Percentiles rank a stretch among this genome's conserved stretches.
phyloP scores from a whole-genome alignment of 1,140 invertebrate genomes.

The Drosophila mauritiana region DNA sequence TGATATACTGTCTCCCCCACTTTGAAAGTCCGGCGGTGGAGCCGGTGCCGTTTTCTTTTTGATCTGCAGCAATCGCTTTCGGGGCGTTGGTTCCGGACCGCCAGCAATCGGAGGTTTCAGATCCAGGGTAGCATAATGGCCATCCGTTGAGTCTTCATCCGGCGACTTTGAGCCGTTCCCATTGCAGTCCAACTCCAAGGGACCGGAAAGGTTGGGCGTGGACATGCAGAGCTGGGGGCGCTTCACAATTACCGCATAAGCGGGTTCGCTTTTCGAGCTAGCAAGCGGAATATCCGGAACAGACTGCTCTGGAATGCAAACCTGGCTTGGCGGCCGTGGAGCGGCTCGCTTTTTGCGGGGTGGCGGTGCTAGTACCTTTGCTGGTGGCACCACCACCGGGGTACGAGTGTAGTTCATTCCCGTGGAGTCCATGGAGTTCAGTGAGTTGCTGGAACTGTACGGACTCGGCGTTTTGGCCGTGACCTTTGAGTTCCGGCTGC shows the following conservation, averaged over 20 bases:
- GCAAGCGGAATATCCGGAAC: conserved; percentile 48
- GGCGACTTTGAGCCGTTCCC: conserved; percentile 44
- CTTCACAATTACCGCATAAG: conserved; percentile 65
- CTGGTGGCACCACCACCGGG: conserved; percentile 57
- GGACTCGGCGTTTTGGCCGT: conserved; percentile 82
- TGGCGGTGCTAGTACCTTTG: conserved; percentile 65
- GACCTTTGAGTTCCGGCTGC: conserved; percentile 80
- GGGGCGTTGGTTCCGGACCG: conserved; percentile 73
- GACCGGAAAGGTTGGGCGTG: conserved; percentile 71
- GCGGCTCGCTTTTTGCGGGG: conserved; percentile 80
- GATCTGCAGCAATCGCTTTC: conserved; percentile 66
- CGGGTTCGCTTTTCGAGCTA: conserved; percentile 41
- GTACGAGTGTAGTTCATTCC: conserved; percentile 79
- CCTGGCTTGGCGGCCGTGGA: conserved; percentile 79
- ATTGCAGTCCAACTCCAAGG: conserved; percentile 50
- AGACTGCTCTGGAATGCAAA: conserved; percentile 71
- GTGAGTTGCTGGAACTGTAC: conserved; percentile 83
- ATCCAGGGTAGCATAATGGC: conserved; percentile 67
- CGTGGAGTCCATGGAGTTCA: conserved; percentile 83
- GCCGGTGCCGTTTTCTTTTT: conserved; percentile 80
- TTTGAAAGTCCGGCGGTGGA: conserved; percentile 47
- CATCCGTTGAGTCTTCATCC: conserved; percentile 39
- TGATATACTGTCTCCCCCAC: conserved; percentile 59
- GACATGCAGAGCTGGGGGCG: conserved; percentile 77
- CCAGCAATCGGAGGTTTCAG: conserved; percentile 31